Percentiles rank a stretch among this genome's conserved stretches.
phyloP scores from a whole-genome alignment of 1,140 invertebrate species.

The Ooceraea biroi region DNA sequence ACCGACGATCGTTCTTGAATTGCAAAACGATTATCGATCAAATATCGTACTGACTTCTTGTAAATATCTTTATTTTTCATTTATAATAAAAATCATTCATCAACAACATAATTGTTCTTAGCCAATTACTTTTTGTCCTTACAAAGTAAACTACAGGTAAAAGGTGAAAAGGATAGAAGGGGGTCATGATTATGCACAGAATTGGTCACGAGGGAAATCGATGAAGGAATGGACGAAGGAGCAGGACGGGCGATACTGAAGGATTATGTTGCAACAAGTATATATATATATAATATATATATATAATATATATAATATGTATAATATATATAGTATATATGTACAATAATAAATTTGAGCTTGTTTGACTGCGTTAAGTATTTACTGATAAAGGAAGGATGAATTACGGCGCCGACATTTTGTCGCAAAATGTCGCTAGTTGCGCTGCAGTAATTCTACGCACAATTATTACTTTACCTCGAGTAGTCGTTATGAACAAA shows the following conservation, averaged over 20 bases:
- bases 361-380: slow-evolving; percentile 84
- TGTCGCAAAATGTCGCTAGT: slow-evolving; percentile 53
- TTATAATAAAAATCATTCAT: slow-evolving; percentile 87
- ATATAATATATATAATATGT: slow-evolving; percentile 80
- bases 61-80: slow-evolving; percentile 87
- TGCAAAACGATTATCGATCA: slow-evolving; percentile 67
- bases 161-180: slow-evolving; percentile 63
- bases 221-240: slow-evolving; percentile 61
- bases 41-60: slow-evolving; percentile 82
- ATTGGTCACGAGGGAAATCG: slow-evolving; percentile 83
- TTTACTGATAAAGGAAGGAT: slow-evolving; percentile 83
- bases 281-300: slow-evolving; percentile 76
- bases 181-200: slow-evolving; percentile 86
- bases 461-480: slow-evolving; percentile 62
- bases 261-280: slow-evolving; percentile 79
- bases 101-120: slow-evolving; percentile 87
- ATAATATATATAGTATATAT: slow-evolving; percentile 85
- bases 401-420: slow-evolving; percentile 70
- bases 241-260: slow-evolving; percentile 80
- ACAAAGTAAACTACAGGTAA: slow-evolving; percentile 81
- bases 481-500: slow-evolving; percentile 64
- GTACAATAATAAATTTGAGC: slow-evolving; percentile 86
- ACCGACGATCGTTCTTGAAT: slow-evolving; percentile 55
- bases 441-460: slow-evolving; percentile 43
- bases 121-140: slow-evolving; percentile 84